Percentiles rank a stretch among this genome's conserved stretches.
Conservation (phyloP, 2,113 vertebrate genomes). For the Bubo blakistoni region DNA sequence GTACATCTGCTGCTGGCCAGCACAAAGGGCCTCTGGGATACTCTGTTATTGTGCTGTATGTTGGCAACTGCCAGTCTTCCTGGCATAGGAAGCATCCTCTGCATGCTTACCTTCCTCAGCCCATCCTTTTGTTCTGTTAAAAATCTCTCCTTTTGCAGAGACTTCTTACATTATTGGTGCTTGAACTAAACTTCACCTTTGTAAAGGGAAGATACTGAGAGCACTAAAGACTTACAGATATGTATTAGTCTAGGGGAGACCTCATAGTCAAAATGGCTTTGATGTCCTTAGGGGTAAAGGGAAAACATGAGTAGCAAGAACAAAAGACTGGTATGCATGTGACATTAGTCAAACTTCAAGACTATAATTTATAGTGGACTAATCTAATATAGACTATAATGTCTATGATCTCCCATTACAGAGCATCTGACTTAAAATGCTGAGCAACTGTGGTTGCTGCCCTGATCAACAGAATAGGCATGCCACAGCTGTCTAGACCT, state of each 20-base stretch:
- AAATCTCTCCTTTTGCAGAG: background rate
- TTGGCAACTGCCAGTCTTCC: background rate
- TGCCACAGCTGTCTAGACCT: background rate
- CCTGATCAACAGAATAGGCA: background rate
- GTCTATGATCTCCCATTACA: background rate
- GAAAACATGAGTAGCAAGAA: background rate
- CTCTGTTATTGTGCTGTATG: background rate
- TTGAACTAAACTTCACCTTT: background rate
- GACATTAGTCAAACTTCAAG: background rate
- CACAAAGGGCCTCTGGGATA: background rate
- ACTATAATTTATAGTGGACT: background rate
- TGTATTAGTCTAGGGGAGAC: background rate
- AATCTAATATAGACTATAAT: background rate
- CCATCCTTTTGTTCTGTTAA: background rate
- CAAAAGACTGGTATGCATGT: background rate
- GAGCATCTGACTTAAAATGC: background rate
- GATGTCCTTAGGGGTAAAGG: background rate
- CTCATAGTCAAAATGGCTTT: background rate
- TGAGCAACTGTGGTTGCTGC: background rate
- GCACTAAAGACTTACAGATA: background rate
- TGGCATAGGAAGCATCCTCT: background rate
- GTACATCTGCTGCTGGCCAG: constrained; percentile 5
- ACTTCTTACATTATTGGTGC: background rate
- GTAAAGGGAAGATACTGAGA: background rate
- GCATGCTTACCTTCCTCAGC: background rate